These are phyloP conservation scores for Bombus vancouverensis DNA, from an alignment of 1,140 invertebrate genomes.

Conservation along the genomic window DNA sequence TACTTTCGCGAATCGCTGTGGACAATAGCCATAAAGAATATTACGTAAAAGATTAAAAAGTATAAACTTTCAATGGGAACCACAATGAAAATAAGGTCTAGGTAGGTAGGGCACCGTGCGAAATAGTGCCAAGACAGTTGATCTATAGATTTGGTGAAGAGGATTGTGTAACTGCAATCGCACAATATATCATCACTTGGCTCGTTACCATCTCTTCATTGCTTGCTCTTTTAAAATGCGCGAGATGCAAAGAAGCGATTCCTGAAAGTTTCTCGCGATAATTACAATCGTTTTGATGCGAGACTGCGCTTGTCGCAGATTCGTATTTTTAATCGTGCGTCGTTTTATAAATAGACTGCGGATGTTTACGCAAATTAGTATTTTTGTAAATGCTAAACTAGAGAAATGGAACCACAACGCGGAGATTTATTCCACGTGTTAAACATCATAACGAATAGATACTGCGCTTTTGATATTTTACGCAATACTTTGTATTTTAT, in stretches of 20 bases:
- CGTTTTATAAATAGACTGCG: neutral
- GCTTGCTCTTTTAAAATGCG: constrained; percentile 19
- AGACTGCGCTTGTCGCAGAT: neutral
- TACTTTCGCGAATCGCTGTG: no score
- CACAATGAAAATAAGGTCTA: constrained; percentile 9
- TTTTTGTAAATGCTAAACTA: no score
- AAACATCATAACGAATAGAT: neutral
- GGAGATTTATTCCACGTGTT: neutral
- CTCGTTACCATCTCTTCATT: constrained; percentile 60
- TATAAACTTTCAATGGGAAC: neutral
- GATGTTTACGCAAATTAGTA: neutral
- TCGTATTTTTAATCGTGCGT: neutral
- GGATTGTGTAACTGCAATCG: constrained; percentile 58
- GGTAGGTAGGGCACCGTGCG: neutral
- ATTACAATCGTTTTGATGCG: neutral
- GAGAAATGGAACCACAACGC: neutral
- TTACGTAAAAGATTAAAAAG: neutral
- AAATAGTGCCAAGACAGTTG: constrained; percentile 55
- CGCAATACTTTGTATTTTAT: no score
- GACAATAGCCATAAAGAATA: no score
- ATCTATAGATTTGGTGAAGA: constrained; percentile 46
- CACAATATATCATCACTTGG: constrained; percentile 42
- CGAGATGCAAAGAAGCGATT: neutral
- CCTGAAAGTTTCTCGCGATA: neutral
- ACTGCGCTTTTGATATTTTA: no score